Conservation (phyloP, 1,140 invertebrate genomes). For the Onthophagus taurus region DNA sequence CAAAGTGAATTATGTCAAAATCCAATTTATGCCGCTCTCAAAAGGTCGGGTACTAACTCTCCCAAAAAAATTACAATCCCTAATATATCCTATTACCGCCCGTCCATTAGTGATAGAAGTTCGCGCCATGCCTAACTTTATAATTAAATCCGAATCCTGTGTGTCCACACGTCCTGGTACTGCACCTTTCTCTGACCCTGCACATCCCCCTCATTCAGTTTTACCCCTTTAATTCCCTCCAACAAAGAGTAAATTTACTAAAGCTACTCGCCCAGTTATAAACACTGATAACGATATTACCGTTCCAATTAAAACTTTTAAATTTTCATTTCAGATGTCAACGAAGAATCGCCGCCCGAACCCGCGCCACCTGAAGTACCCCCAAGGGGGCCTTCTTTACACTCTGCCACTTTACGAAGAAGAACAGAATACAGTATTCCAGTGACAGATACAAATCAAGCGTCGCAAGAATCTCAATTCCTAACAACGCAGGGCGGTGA, state of each 20-base stretch:
- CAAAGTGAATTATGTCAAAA: too few species aligned
- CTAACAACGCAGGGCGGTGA: conserved; percentile 25
- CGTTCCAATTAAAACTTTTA: neutral
- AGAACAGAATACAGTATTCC: conserved; percentile 29
- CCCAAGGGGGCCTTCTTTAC: conserved; percentile 57
- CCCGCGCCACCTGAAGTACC: conserved; percentile 65
- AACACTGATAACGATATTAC: conserved; percentile 9
- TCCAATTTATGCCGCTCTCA: too few species aligned
- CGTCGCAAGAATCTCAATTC: conserved; percentile 28
- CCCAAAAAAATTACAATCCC: conserved; percentile 6
- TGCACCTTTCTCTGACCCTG: neutral
- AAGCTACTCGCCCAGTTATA: neutral
- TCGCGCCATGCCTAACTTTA: conserved; percentile 14
- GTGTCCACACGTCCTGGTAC: neutral
- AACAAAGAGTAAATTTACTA: neutral
- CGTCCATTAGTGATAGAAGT: conserved; percentile 9
- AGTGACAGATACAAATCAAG: conserved; percentile 19
- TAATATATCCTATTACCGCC: conserved; percentile 15
- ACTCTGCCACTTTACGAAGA: conserved; percentile 40
- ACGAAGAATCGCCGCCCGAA: conserved; percentile 58
- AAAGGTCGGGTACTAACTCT: too few species aligned
- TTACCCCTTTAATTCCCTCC: neutral
- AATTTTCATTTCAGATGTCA: conserved; percentile 40
- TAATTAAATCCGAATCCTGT: conserved; percentile 19
- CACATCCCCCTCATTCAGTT: neutral